Base-by-base conservation (phyloP, 2,888 invertebrate species). In the Patella caerulea region DNA sequence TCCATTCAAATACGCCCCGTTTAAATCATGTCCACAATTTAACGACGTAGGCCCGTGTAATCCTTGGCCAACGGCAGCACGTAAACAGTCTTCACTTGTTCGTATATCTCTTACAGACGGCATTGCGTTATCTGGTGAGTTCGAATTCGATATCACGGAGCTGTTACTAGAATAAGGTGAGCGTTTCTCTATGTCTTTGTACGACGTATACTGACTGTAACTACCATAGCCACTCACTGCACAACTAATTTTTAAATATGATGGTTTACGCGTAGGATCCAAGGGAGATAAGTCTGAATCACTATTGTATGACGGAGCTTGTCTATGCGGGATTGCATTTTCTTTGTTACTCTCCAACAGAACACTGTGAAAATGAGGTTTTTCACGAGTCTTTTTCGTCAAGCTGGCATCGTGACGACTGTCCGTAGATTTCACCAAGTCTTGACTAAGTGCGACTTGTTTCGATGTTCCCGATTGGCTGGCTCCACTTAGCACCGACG, bases 161-260 rank as follows among this genome's bases (percentile, higher is more conserved):
- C 85, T 83, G 45, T 85, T 85, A 80, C 89, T 89, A 72, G 88
- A 87, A 77, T 84, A 88, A 0, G 89, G 88, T 2, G 89, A 88
- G 15, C 88, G 81, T 80, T 85, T 86, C 76, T 87, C 86, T 75
- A 87, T 87, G 82, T 85, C 86, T 80, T 86, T 87, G 77, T 87
- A 87, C 14, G 86, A 84, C 77, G 83, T 85, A 77, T 89, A 88
- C 75, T 84, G 82, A 75, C 86, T 86, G 78, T 90, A 90, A 73
- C 84, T 84, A 72, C 88, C 88, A 82, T 90, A 90, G 17, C 90
- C 90, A 81, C 89, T 89, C 19, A 89, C 87, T 3, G 88, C 87
- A 83, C 89, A 88, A 79, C 88, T 88, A n/a, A 90, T 84, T 76
- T 87, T 87, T 72, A 90, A 79, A 82, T 90, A 90, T 12, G 90